Conservation (phyloP, 2,113 vertebrate genomes). For the Passer montanus region DNA sequence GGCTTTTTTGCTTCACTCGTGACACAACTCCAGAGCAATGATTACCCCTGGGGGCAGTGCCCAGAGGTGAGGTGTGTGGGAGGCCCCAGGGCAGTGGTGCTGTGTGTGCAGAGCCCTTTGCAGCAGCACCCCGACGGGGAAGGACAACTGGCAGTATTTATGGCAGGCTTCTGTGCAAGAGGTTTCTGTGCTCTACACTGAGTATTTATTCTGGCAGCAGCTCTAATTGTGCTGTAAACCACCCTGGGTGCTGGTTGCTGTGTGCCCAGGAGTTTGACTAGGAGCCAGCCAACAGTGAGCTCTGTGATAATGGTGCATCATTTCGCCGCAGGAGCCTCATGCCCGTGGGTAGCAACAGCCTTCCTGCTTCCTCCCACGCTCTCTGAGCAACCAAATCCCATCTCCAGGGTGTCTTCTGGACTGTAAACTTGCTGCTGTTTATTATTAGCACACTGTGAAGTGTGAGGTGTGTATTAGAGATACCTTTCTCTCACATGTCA, state of each 20-base stretch:
- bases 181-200: not conserved
- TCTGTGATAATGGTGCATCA: not conserved
- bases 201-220: not conserved
- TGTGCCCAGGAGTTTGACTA: not conserved
- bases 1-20: not conserved
- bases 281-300: not conserved
- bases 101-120: not conserved
- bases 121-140: fast-evolving
- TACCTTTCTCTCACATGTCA: not conserved
- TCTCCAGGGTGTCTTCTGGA: not conserved
- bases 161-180: not conserved
- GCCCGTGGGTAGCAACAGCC: not conserved
- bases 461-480: not conserved
- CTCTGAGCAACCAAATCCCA: not conserved
- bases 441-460: not conserved
- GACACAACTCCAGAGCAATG: not conserved
- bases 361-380: not conserved
- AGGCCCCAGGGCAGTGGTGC: not conserved
- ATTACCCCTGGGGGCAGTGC: not conserved
- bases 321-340: not conserved
- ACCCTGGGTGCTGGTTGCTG: not conserved
- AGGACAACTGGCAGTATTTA: not conserved
- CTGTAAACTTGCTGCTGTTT: not conserved
- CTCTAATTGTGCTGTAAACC: slow-evolving; percentile 4
- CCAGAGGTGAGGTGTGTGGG: not conserved